Conservation (phyloP, 2,797 vertebrate species). For the Platyrinchus mystaceus region DNA sequence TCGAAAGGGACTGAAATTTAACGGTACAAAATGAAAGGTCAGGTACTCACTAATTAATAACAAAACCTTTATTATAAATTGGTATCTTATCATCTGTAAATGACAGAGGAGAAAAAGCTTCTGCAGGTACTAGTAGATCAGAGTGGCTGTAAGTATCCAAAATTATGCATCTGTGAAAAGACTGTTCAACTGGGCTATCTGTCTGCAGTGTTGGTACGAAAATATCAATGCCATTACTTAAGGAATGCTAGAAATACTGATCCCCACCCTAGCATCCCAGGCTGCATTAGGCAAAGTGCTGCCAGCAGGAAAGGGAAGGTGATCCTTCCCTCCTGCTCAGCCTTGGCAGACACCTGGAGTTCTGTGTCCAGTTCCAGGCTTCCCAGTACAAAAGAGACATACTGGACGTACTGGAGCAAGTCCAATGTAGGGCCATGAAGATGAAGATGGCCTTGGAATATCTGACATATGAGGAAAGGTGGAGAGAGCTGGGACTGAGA, state of each 20-base stretch:
- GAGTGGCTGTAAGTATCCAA: neutral
- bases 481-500: neutral
- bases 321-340: neutral
- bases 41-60: neutral
- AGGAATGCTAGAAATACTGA: neutral
- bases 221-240: neutral
- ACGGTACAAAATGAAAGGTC: slow-evolving; percentile 1
- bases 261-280: neutral
- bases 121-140: neutral
- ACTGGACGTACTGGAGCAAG: neutral
- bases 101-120: neutral
- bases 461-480: neutral
- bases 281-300: neutral
- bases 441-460: neutral
- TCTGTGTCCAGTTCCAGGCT: neutral
- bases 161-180: neutral
- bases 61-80: slow-evolving; percentile 19
- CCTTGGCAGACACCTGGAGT: neutral
- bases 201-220: neutral
- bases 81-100: neutral
- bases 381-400: neutral
- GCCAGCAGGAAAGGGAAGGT: neutral
- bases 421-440: neutral
- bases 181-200: neutral
- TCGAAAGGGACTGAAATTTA: slow-evolving; percentile 23